Conservation (phyloP, 2,797 vertebrate genomes). For the Garrulus glandarius region DNA sequence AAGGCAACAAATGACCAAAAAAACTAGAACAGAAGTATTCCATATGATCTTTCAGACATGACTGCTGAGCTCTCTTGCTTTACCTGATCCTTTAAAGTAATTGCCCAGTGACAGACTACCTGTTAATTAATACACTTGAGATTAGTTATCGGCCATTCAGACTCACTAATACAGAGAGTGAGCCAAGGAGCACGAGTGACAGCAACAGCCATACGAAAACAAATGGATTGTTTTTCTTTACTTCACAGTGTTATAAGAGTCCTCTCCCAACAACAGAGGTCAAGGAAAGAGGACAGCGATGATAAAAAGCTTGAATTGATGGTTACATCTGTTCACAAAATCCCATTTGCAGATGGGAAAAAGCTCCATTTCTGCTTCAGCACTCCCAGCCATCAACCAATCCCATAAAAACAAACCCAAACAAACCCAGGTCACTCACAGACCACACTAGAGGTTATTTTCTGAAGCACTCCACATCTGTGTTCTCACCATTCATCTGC, state of each 20-base stretch:
- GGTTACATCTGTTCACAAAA: slow-evolving; percentile 46
- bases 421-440: neutral
- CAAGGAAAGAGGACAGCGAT: neutral
- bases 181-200: neutral
- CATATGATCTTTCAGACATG: neutral
- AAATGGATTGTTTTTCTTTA: neutral
- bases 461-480: neutral
- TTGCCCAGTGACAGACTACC: neutral
- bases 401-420: neutral
- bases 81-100: slow-evolving; percentile 1
- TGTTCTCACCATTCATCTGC: neutral
- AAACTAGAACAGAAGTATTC: neutral
- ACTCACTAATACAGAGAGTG: neutral
- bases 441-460: neutral
- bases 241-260: neutral
- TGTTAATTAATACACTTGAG: slow-evolving; percentile 47
- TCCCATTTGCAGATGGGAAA: slow-evolving; percentile 28
- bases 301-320: slow-evolving; percentile 41
- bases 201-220: slow-evolving; percentile 38
- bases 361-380: neutral
- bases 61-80: neutral
- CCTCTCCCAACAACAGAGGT: neutral
- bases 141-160: neutral
- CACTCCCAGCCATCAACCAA: neutral
- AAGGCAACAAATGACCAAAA: neutral